Evolutionary conservation across 2,888 invertebrate genomes (phyloP), one percentile per base, ranked within the genome.

Genomic region (Fragum sueziense): DNA sequence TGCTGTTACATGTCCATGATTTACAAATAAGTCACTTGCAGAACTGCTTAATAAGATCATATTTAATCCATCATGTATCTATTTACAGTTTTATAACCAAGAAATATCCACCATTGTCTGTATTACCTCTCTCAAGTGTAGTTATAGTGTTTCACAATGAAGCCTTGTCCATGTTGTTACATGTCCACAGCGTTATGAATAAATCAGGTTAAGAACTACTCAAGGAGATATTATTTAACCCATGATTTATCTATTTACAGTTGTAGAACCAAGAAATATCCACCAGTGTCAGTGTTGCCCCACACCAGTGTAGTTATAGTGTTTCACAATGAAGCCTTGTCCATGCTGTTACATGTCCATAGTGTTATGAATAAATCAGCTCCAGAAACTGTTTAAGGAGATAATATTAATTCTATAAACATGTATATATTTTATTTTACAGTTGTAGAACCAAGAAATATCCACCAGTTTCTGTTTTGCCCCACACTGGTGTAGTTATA

Each of bases 61-160:
- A 86, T 95, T 99, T n/a, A n/a, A n/a, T n/a, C n/a, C n/a, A n/a
- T n/a, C n/a, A n/a, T n/a, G n/a, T n/a, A n/a, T n/a, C n/a, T n/a
- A n/a, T n/a, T n/a, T n/a, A 22, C 90, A 96, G 96, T 86, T 97
- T 96, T 91, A 94, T 94, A 84, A 93, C 94, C 79, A 94, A 95
- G 87, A 75, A 82, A 25, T 90, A 91, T 70, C 88, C 89, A 2
- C 84, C 89, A 0, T 69, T 81, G 0, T 84, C 84, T 0, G 76
- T 96, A 84, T 94, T 99, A 73, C 98, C 98, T 0, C 96, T 95
- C 84, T 97, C 98, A 0, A 97, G 97, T 84, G 95, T 99, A n/a
- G 96, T 99, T 70, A 98, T 99, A 85, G 98, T 99, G 0, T 99
- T 99, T 93, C 99, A 99, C 93, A 99, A 99, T 93, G 99, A 99